phyloP scores from a whole-genome alignment of 2,113 vertebrate species.

The Daboia siamensis region DNA sequence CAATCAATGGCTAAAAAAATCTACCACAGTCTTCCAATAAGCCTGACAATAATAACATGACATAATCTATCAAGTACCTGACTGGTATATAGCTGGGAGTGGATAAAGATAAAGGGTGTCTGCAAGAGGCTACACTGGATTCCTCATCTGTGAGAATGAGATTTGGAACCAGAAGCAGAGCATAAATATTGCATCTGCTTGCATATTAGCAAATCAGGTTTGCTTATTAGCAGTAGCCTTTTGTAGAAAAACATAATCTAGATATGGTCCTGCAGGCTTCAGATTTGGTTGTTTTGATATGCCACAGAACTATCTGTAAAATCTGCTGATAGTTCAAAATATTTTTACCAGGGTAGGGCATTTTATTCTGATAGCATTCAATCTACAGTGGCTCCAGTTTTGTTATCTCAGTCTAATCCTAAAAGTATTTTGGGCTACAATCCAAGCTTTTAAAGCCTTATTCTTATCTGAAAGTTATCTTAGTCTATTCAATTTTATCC shows the following conservation, averaged over 20 bases:
- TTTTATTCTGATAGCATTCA: not conserved
- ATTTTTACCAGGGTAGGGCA: not conserved
- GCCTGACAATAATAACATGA: not conserved
- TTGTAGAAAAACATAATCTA: not conserved
- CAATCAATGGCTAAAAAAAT: not conserved
- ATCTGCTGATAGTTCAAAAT: not conserved
- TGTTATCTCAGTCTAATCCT: not conserved
- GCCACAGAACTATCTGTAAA: not conserved
- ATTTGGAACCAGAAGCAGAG: not conserved
- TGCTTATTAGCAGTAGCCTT: not conserved
- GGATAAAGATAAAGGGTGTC: no score
- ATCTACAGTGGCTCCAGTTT: not conserved
- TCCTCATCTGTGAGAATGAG: not conserved
- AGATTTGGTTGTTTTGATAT: not conserved
- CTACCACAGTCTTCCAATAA: not conserved
- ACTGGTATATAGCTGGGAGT: no score
- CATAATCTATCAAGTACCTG: not conserved
- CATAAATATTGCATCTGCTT: not conserved
- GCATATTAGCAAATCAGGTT: not conserved
- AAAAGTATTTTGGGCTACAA: not conserved
- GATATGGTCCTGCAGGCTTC: not conserved
- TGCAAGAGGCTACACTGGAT: not conserved
- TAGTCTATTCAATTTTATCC: not conserved
- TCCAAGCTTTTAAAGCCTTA: not conserved
- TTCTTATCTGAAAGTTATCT: not conserved